Evolutionary conservation across 1,140 invertebrate genomes (phyloP).

Genomic region (Drosophila mauritiana): DNA sequence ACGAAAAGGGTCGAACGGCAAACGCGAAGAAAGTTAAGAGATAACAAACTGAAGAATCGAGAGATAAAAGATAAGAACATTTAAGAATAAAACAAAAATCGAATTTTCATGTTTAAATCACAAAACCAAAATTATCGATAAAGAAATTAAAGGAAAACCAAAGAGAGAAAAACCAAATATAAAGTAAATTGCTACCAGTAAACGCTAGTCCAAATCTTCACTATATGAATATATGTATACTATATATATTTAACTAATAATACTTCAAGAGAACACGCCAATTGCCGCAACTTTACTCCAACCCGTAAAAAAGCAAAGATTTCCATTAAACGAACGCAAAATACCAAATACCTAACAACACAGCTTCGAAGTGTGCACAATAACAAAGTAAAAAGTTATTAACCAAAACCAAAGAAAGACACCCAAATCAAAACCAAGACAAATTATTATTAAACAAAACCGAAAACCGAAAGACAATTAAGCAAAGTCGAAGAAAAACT

Average conservation of each 20-base stretch:
- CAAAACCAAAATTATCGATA: conserved; percentile 52
- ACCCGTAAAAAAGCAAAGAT: conserved; percentile 48
- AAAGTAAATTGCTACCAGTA: conserved; percentile 60
- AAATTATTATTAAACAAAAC: conserved; percentile 44
- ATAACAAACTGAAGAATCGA: conserved; percentile 21
- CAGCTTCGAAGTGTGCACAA: conserved; percentile 55
- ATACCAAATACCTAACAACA: conserved; percentile 34
- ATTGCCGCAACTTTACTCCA: conserved; percentile 66
- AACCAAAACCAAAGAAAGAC: conserved; percentile 50
- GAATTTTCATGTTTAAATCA: conserved; percentile 59
- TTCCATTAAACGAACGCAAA: conserved; percentile 42
- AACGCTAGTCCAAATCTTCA: conserved; percentile 80
- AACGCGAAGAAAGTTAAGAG: conserved; percentile 34
- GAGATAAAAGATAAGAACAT: conserved; percentile 7
- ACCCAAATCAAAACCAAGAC: conserved; percentile 41
- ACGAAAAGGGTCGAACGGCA: conserved; percentile 28
- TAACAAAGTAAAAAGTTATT: conserved; percentile 34
- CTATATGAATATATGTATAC: conserved; percentile 42
- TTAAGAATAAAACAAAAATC: conserved; percentile 29
- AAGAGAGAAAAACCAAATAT: conserved; percentile 31
- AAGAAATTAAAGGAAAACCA: conserved; percentile 44
- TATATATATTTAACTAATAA: conserved; percentile 59
- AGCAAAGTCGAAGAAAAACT: conserved; percentile 40
- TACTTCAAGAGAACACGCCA: conserved; percentile 61
- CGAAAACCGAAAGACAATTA: conserved; percentile 60